These are phyloP conservation scores for Acrocephalus arundinaceus DNA, from an alignment of 2,113 vertebrate genomes.

Conservation along the genomic window DNA sequence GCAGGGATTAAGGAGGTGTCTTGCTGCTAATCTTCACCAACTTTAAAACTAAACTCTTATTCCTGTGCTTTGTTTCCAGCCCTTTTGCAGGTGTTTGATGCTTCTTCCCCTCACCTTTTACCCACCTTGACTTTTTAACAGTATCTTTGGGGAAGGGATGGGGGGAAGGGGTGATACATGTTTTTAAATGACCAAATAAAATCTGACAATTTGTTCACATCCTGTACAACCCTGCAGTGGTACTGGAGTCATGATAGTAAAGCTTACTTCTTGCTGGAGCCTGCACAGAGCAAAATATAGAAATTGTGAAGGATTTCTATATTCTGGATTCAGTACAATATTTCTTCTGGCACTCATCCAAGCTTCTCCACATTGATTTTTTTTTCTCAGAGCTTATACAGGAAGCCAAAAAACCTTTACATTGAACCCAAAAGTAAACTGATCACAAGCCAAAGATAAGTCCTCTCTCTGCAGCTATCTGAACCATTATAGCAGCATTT, in stretches of 20 bases:
- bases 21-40: background rate
- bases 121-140: background rate
- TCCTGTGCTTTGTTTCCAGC: background rate
- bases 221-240: background rate
- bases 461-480: constrained; percentile 5
- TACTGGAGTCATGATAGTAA: background rate
- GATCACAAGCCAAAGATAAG: constrained; percentile 37
- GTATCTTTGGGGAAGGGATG: background rate
- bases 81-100: background rate
- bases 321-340: background rate
- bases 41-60: background rate
- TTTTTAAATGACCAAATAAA: background rate
- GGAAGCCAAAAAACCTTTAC: constrained; percentile 43
- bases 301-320: constrained; percentile 5
- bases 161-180: background rate
- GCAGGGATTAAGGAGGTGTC: background rate
- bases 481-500: constrained; percentile 35
- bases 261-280: background rate
- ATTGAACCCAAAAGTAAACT: constrained; percentile 40
- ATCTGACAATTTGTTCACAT: background rate
- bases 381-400: background rate
- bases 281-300: background rate
- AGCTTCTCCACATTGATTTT: constrained; percentile 8
- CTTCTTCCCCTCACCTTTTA: background rate
- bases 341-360: constrained; percentile 32